phyloP scores from a whole-genome alignment of 2,888 invertebrate genomes.

The Aleiodes testaceus region DNA sequence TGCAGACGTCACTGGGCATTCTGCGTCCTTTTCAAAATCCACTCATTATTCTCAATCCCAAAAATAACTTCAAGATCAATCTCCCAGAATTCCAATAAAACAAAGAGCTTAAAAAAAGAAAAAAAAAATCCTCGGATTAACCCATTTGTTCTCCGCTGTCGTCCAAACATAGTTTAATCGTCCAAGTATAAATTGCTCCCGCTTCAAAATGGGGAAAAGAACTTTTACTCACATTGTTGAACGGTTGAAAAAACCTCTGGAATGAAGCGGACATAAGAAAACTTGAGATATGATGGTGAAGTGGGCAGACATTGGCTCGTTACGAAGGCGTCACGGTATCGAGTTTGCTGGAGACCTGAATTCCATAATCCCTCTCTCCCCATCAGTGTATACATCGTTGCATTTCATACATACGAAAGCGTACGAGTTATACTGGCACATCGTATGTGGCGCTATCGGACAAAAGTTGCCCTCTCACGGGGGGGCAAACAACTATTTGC shows the following conservation, averaged over 20 bases:
- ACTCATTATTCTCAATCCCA: too few relatives aligned
- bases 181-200: background rate
- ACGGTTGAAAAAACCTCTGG: background rate
- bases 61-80: conserved; percentile 7
- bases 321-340: conserved; percentile 35
- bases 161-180: background rate
- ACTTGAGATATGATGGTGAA: conserved; percentile 41
- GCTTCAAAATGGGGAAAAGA: conserved; percentile 23
- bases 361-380: conserved; percentile 5
- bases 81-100: background rate
- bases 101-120: background rate
- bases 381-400: conserved; percentile 18
- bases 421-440: conserved; percentile 11
- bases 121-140: background rate
- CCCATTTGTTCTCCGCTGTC: background rate
- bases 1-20: too few relatives aligned
- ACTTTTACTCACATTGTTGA: conserved; percentile 28
- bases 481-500: conserved; percentile 35
- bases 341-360: conserved; percentile 35
- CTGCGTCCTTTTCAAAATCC: too few relatives aligned
- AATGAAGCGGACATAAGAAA: background rate
- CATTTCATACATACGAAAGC: conserved; percentile 24
- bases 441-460: conserved; percentile 16
- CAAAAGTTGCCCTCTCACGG: conserved; percentile 19
- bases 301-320: conserved; percentile 34